Base-by-base conservation (phyloP, 2,797 vertebrate genomes). In the Microhierax caerulescens region DNA sequence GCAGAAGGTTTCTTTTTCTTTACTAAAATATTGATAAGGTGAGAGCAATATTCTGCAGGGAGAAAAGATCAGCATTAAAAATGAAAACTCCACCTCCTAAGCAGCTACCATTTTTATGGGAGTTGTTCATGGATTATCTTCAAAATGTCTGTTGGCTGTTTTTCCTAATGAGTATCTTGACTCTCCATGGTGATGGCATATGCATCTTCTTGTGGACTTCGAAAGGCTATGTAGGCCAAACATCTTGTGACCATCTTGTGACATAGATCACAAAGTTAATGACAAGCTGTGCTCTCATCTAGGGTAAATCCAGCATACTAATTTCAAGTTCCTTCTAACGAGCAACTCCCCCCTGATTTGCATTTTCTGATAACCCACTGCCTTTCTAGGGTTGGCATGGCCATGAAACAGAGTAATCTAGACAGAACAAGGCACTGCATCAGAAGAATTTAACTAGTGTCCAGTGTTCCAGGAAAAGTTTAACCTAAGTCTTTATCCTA, bases 21-120 rank as follows among this genome's bases (percentile, higher is more conserved):
- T 37, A 50, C 51, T 95, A 45, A 95, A 97, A 96, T 93, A 97
- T 95, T 96, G 93, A 96, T 97, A 91, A 94, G 32, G 54, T 70
- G 63, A 86, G 75, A 96, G 61, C 85, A 79, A 70, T 76, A 32
- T 74, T 74, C 84, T 96, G 81, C 70, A 82, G 63, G 72, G 60
- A 85, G 65, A 28, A 87, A 94, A 70, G 70, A 74, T 48, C 73
- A 34, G 61, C n/a, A 39, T 85, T 77, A 37, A 39, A 88, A 78
- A 76, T 64, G 72, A 74, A 81, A 88, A 69, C 72, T 83, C 75
- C 1, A 0, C 70, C 79, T 70, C 61, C 53, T 51, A 11, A 63
- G 36, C n/a, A 75, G 59, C 61, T 78, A 39, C 56, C 30, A 37
- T 75, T 74, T 95, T 76, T 32, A 27, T n/a, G 28, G 36, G 41